Base-by-base conservation (phyloP, 2,113 vertebrate species). In the Mirounga angustirostris region DNA sequence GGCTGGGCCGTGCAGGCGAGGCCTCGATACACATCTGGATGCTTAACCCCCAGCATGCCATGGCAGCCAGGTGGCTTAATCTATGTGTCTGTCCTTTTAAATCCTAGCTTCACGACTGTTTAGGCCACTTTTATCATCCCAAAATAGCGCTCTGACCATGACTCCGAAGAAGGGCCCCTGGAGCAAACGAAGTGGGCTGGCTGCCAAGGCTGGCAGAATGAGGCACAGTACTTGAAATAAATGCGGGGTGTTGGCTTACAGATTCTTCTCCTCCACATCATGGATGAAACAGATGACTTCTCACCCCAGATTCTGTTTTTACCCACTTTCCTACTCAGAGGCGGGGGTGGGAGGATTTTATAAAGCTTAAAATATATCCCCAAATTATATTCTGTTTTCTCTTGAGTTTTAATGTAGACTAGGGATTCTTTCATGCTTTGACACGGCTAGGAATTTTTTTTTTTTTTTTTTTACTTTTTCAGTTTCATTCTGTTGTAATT, bases 241-340 rank as follows among this genome's bases (percentile, higher is more conserved):
- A 95, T 22, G 21, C 81, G 71, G 95, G 80, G 92, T 93, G 95
- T 98, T 97, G 96, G 95, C 97, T 97, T 97, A 90, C 97, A 92
- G 90, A 95, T 78, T 94, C 92, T 90, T 96, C 90, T 79, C 82
- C n/a, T 81, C 79, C 89, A 76, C 74, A 92, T 95, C 89, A 71
- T 36, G 80, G 28, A 63, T 86, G 95, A 98, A 95, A 96, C 98
- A 98, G 92, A 97, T 96, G 93, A 82, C 85, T 96, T 95, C 94
- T 97, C 97, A 97, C 95, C 91, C 96, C 80, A 84, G 92, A 95
- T 97, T 96, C 94, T 97, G 96, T 95, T 98, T 96, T 95, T 94
- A 96, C 94, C 96, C 71, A 65, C 63, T 92, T 95, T 96, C 30
- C 71, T 93, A 61, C 84, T 87, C 94, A 84, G 92, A 73, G 67